Evolutionary conservation across 2,113 vertebrate species (phyloP), one percentile per base, ranked within the genome.

Genomic region (Petromus typicus): DNA sequence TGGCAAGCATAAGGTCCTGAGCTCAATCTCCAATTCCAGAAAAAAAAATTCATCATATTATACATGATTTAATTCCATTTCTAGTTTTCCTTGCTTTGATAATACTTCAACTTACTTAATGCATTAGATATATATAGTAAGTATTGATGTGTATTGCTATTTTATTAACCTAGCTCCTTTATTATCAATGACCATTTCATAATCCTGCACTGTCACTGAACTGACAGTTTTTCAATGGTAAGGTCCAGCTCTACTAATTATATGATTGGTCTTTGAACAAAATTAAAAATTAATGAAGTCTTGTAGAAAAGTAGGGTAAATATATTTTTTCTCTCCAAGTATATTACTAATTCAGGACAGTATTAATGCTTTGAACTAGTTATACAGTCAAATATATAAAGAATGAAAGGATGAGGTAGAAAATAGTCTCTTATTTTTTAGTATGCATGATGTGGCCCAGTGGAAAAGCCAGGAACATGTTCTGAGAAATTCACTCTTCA

Each of bases 321-420:
- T 64, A 48, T 45, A 85, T 89, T 76, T 23, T 18, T 3, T 14
- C 12, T 89, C 30, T 93, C 90, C 8, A 84, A 45, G 93, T 94
- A 59, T 54, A 37, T 96, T 90, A 69, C 61, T 86, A 86, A 75
- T 84, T 54, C 25, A 93, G 40, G 30, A 16, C 23, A 86, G 40
- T 27, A 59, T 83, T 22, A 86, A 27, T 86, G 27, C 56, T 34
- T 75, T 87, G 40, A 67, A 57, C 61, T 78, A 93, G 59, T 91
- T 94, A 54, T 40, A 90, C 82, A 94, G 84, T n/a, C 27, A 92
- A 87, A 89, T 86, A 91, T 84, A 43, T 84, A 27, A 84, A 45
- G 51, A 75, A 25, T 57, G 67, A 43, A 83, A 37, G 40, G 66
- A 18, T 54, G 66, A 22, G 37, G 20, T 5, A 91, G 67, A 89